Base-by-base conservation (phyloP, 2,113 vertebrate species). In the Clinocottus analis region DNA sequence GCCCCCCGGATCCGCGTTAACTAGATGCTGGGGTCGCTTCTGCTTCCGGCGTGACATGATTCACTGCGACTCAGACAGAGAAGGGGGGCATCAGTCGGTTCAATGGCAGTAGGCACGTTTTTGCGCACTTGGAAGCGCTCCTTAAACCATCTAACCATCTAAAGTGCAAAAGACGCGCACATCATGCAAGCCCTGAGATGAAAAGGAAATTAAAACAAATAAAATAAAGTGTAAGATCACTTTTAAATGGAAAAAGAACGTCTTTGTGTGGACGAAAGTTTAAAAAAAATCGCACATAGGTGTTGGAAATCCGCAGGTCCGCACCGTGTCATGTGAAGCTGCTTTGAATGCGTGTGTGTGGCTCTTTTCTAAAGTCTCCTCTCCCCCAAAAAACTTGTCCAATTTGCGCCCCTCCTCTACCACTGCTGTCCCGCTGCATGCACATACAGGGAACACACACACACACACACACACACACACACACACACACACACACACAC, bases 1-100 rank as follows among this genome's bases (percentile, higher is more conserved):
- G 89, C 93, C 94, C 89, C 93, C 95, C 51, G 93, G 93, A 84
- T 94, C 94, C 80, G 93, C 77, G 88, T 94, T 95, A 85, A 95
- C 94, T 62, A 95, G 94, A 88, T 95, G 95, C 91, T 95, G 95
- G 41, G 95, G 95, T 92, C 95, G 91, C 86, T 95, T 95, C 93
- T 95, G 95, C 86, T 95, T 95, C 91, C 95, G 94, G 93, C 95
- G 95, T 92, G 95, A 95, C 95, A 95, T 95, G 94, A 94, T 94
- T 95, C 94, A 95, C 93, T 87, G 89, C 88, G 89, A 91, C 77
- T 82, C 84, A 79, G 75, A 39, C 76, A 53, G 91, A 91, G 87
- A n/a, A 88, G 87, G 87, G 85, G 86, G 87, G 92, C 93, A 93
- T 93, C 91, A 75, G 92, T 72, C 72, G 86, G 72, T 87, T 74